Percentiles rank a stretch among this genome's conserved stretches.
Conservation (phyloP, 1,140 invertebrate species). For the Papilio dardanus region DNA sequence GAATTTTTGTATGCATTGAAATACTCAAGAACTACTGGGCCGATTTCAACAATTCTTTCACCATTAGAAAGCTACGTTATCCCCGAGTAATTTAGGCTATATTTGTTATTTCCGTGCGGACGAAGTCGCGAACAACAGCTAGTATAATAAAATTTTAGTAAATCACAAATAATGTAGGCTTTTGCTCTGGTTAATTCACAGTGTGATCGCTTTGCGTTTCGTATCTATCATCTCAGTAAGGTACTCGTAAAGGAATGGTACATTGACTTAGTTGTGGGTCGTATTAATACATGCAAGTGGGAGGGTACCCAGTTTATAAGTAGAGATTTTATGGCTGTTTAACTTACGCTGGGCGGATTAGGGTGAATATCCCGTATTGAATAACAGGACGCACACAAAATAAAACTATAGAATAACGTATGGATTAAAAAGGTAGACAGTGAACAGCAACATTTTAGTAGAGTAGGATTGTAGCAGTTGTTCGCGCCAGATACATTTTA, state of each 20-base stretch:
- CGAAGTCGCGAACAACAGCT: too few relatives aligned
- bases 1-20: too few relatives aligned
- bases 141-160: too few relatives aligned
- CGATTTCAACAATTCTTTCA: too few relatives aligned
- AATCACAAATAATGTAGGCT: neutral
- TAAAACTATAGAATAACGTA: neutral
- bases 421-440: neutral
- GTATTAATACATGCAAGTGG: neutral
- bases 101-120: too few relatives aligned
- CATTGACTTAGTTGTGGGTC: neutral
- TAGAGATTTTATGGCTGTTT: conserved; percentile 15
- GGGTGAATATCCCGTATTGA: neutral
- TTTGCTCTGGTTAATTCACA: neutral
- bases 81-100: too few relatives aligned
- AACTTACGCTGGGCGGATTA: neutral
- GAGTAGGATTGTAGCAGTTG: too few relatives aligned
- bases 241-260: neutral
- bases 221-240: neutral
- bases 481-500: too few relatives aligned
- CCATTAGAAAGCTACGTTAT: too few relatives aligned
- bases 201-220: neutral
- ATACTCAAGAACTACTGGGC: too few relatives aligned
- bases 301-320: conserved; percentile 7
- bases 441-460: too few relatives aligned
- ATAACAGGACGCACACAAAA: neutral